phyloP scores from a whole-genome alignment of 2,113 vertebrate genomes.

The Turdus rufiventris region DNA sequence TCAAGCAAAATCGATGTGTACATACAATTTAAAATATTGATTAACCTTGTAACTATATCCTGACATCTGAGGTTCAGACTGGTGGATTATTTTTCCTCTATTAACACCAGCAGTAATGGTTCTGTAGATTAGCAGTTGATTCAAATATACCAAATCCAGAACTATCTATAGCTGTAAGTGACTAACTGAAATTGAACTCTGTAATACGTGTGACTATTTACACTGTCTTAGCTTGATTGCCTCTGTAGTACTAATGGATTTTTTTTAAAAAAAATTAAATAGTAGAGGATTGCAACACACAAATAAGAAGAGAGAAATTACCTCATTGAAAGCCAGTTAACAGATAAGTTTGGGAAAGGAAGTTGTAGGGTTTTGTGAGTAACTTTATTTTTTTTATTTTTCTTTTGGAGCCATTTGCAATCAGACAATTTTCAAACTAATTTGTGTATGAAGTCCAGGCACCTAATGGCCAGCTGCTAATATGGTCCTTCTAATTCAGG shows the following conservation, averaged over 20 bases:
- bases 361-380: not conserved
- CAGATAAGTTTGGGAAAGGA: not conserved
- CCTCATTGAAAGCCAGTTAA: not conserved
- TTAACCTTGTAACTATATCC: slow-evolving; percentile 35
- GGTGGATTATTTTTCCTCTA: not conserved
- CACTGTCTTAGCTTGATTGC: not conserved
- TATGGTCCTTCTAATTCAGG: not conserved
- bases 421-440: not conserved
- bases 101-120: not conserved
- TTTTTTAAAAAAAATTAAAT: not conserved
- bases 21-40: slow-evolving; percentile 40
- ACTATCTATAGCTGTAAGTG: not conserved
- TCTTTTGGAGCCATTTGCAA: not conserved
- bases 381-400: not conserved
- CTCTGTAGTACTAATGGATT: not conserved
- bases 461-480: not conserved
- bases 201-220: not conserved
- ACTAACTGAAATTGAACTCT: not conserved
- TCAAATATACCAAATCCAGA: not conserved
- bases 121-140: not conserved
- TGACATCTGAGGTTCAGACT: not conserved
- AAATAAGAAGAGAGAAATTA: not conserved
- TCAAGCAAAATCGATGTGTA: not conserved
- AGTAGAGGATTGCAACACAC: not conserved
- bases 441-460: not conserved